Conservation (phyloP, 2,797 vertebrate species). For the Hozukius guyotensis region DNA sequence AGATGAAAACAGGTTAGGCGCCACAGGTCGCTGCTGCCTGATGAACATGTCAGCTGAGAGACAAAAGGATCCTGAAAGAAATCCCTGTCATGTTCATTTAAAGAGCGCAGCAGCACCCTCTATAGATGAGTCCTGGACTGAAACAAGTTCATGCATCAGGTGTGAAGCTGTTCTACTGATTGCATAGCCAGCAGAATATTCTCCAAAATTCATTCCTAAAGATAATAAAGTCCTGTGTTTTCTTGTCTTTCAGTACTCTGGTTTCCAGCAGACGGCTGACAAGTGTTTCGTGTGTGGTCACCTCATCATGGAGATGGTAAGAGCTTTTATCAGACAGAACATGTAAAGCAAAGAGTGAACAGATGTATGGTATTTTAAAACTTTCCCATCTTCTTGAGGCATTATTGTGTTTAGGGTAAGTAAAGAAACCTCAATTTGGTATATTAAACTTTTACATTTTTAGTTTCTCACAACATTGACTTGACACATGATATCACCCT, state of each 20-base stretch:
- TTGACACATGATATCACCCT: too few species aligned
- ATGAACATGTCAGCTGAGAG: constrained; percentile 13
- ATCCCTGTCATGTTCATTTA: background rate
- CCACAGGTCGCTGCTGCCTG: background rate
- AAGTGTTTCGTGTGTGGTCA: constrained; percentile 99
- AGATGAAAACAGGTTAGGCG: background rate
- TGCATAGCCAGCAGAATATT: background rate
- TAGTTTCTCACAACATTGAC: background rate
- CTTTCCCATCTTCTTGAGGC: background rate
- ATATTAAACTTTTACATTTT: background rate
- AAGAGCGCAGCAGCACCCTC: constrained; percentile 71
- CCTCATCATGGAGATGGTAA: constrained; percentile 99
- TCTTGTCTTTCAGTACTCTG: constrained; percentile 90
- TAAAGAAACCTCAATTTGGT: background rate
- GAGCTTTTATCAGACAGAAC: constrained; percentile 40
- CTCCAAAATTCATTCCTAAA: background rate
- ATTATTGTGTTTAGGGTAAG: too few species aligned
- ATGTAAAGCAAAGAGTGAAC: background rate
- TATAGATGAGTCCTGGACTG: constrained; percentile 31
- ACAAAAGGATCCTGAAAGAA: constrained; percentile 6
- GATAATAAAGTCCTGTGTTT: constrained; percentile 25
- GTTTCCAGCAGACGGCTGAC: constrained; percentile 98
- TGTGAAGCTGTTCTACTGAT: background rate
- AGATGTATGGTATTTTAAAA: background rate
- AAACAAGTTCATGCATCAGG: background rate